A percentile compares a stretch with the other conserved stretches of the same genome.
Evolutionary conservation across 2,113 vertebrate genomes (phyloP).

Genomic region (Thalassoma bifasciatum): DNA sequence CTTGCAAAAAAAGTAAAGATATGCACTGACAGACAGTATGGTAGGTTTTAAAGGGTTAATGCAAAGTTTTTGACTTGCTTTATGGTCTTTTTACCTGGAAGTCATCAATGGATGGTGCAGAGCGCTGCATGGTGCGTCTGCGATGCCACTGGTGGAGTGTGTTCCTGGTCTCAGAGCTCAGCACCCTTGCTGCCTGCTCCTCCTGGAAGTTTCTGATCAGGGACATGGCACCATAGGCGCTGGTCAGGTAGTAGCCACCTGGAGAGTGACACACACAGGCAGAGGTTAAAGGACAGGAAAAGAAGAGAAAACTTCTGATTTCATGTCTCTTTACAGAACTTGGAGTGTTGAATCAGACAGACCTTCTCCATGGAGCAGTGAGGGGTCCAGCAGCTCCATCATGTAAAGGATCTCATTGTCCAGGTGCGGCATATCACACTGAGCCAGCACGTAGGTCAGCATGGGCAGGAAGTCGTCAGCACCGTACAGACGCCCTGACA

Average conservation of each 20-base stretch:
- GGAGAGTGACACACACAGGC: slow-evolving; percentile 7
- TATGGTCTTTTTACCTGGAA: slow-evolving; percentile 72
- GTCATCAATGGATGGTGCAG: slow-evolving; percentile 90
- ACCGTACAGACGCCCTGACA: slow-evolving; percentile 78
- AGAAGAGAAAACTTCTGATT: too few relatives aligned
- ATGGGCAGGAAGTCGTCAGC: slow-evolving; percentile 97
- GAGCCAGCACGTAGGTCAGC: slow-evolving; percentile 92
- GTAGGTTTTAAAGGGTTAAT: too few relatives aligned
- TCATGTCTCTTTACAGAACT: not conserved
- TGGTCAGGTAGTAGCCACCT: slow-evolving; percentile 98
- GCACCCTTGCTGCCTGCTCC: slow-evolving; percentile 91
- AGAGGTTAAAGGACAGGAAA: not conserved
- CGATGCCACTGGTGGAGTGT: slow-evolving; percentile 96
- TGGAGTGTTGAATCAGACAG: not conserved
- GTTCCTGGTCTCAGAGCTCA: slow-evolving; percentile 92
- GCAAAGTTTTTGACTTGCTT: not conserved
- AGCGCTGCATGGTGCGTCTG: slow-evolving; percentile 90
- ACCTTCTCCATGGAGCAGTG: slow-evolving; percentile 95
- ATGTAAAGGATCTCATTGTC: slow-evolving; percentile 95
- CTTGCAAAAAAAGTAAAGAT: too few relatives aligned
- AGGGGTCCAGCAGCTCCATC: slow-evolving; percentile 96
- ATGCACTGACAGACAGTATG: too few relatives aligned
- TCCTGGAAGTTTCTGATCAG: slow-evolving; percentile 96
- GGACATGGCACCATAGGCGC: slow-evolving; percentile 94
- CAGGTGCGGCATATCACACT: slow-evolving; percentile 94